These are phyloP conservation scores for Schizopygopsis malacanthus DNA, from an alignment of 2,797 vertebrate species.

Conservation along the genomic window DNA sequence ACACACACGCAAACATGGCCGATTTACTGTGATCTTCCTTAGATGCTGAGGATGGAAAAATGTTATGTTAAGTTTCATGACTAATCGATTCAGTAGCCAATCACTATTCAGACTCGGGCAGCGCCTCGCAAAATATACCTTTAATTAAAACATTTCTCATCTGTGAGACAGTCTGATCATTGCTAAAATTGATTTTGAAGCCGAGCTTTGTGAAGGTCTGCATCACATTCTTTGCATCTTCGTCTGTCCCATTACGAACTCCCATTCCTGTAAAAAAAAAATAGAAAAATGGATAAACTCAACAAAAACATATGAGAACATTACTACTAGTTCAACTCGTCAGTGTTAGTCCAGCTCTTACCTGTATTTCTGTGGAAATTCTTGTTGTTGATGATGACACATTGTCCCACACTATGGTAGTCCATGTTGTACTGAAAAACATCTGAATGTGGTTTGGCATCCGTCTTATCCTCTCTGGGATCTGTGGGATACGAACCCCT, in stretches of 20 bases:
- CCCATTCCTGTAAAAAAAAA: slow-evolving; percentile 65
- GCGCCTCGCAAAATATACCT: slow-evolving; percentile 53
- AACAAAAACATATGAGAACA: neutral
- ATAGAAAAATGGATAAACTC: neutral
- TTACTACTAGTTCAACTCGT: neutral
- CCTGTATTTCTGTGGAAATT: slow-evolving; percentile 80
- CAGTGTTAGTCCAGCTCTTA: slow-evolving; percentile 50
- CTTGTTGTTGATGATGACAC: slow-evolving; percentile 89
- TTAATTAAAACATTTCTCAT: slow-evolving; percentile 60
- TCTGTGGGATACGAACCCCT: neutral
- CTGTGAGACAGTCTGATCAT: slow-evolving; percentile 65
- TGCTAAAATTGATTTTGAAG: slow-evolving; percentile 59
- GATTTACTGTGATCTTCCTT: slow-evolving; percentile 72
- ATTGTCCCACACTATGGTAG: slow-evolving; percentile 80
- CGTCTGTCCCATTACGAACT: slow-evolving; percentile 71
- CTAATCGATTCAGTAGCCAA: neutral
- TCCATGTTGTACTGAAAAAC: slow-evolving; percentile 75
- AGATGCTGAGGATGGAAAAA: slow-evolving; percentile 63
- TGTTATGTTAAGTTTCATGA: neutral
- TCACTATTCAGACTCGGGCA: neutral
- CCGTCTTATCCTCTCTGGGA: neutral
- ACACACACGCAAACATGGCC: slow-evolving; percentile 78
- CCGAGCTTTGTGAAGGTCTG: slow-evolving; percentile 69
- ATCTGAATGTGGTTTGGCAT: slow-evolving; percentile 24
- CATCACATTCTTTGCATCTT: slow-evolving; percentile 62